Evolutionary conservation across 2,797 vertebrate genomes (phyloP).

Genomic region (Carcharodon carcharias): DNA sequence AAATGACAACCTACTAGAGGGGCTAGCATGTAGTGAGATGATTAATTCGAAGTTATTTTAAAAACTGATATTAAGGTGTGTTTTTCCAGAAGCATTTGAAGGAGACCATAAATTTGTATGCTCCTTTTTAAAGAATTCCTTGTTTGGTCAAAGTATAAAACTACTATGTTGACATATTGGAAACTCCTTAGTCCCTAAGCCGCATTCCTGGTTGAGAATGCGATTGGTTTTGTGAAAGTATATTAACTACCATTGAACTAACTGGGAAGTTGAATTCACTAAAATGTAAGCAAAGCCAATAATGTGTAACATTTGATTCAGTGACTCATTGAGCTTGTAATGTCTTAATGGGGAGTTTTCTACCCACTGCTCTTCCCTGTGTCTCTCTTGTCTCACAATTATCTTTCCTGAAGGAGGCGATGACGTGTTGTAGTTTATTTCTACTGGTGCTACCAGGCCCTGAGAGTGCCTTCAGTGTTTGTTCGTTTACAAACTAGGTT

Average conservation of each 20-base stretch:
- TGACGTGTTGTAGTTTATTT: background rate
- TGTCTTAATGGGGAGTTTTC: background rate
- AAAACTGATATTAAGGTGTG: background rate
- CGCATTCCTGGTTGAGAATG: background rate
- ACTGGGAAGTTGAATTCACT: background rate
- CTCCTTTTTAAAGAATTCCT: background rate
- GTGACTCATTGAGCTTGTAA: background rate
- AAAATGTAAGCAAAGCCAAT: background rate
- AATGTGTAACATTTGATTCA: background rate
- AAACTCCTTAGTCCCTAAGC: background rate
- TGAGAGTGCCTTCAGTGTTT: background rate
- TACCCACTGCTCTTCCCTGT: background rate
- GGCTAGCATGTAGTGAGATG: background rate
- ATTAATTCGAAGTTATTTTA: background rate
- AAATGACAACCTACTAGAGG: background rate
- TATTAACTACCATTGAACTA: background rate
- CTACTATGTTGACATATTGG: background rate
- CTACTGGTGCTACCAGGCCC: background rate
- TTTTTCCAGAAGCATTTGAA: background rate
- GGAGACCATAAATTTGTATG: background rate
- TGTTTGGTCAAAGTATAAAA: background rate
- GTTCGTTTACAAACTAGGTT: background rate
- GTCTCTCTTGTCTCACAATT: background rate
- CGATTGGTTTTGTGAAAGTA: background rate
- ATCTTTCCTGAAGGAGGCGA: background rate